A percentile compares a stretch with the other conserved stretches of the same genome.
phyloP scores from a whole-genome alignment of 1,140 invertebrate species.

The Diabrotica virgifera region DNA sequence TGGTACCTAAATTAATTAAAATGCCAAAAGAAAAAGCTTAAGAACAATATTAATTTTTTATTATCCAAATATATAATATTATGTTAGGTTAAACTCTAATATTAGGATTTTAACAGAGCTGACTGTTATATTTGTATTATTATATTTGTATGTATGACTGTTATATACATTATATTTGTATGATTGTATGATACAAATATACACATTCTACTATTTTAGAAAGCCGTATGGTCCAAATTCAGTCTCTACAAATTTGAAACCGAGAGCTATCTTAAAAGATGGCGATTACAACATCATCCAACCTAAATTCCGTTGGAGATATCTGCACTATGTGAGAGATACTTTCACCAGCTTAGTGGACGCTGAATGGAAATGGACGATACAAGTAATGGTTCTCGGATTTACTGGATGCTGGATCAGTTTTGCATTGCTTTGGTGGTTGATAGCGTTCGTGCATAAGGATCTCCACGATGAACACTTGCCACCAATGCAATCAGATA shows the following conservation, averaged over 20 bases:
- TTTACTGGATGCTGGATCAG: constrained; percentile 89
- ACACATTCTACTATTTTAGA: background rate
- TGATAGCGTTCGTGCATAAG: constrained; percentile 90
- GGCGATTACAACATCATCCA: constrained; percentile 90
- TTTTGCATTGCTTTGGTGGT: constrained; percentile 91
- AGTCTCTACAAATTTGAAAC: background rate
- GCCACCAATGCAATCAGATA: constrained; percentile 23
- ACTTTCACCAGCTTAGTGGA: constrained; percentile 83
- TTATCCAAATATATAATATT: too few species aligned
- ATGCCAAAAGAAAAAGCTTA: too few species aligned
- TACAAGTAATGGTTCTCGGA: constrained; percentile 59
- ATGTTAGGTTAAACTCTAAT: too few species aligned
- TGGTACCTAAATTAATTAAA: too few species aligned
- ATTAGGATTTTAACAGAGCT: too few species aligned
- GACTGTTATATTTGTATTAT: too few species aligned
- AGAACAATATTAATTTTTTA: too few species aligned
- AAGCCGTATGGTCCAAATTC: background rate
- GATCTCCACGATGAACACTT: constrained; percentile 75
- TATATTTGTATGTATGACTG: too few species aligned
- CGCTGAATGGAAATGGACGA: constrained; percentile 90
- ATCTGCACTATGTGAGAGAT: constrained; percentile 83
- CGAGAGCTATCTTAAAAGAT: constrained; percentile 84
- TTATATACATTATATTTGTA: too few species aligned
- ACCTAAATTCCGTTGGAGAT: constrained; percentile 80
- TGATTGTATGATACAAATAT: too few species aligned